Conservation (phyloP, 2,797 vertebrate species). For the Poeciliopsis infans region DNA sequence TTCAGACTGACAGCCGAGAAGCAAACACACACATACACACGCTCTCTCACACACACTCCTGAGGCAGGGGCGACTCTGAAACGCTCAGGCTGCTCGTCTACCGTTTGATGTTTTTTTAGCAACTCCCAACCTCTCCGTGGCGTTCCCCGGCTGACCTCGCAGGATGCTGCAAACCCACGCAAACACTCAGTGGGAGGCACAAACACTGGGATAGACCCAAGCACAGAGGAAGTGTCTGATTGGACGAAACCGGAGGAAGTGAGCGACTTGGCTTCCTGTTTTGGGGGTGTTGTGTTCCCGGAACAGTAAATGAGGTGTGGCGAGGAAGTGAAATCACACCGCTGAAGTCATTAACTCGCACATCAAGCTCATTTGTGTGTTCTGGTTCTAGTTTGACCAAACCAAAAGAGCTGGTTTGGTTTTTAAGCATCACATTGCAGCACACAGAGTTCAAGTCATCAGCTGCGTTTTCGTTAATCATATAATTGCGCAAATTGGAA, state of each 20-base stretch:
- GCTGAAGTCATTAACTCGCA: background rate
- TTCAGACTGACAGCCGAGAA: constrained; percentile 26
- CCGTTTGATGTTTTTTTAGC: constrained; percentile 68
- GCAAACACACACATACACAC: constrained; percentile 19
- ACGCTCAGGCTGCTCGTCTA: constrained; percentile 29
- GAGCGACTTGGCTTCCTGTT: constrained; percentile 56
- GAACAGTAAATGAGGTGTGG: constrained; percentile 10
- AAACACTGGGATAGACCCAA: background rate
- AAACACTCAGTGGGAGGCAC: background rate
- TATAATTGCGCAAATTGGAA: too few relatives aligned
- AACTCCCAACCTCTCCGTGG: constrained; percentile 13
- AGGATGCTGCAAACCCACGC: constrained; percentile 40
- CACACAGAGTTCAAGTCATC: background rate
- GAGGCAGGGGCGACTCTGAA: background rate
- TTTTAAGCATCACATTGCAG: background rate
- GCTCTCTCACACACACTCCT: constrained; percentile 22
- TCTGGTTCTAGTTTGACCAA: background rate
- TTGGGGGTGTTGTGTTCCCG: constrained; percentile 40
- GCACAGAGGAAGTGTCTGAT: constrained; percentile 54
- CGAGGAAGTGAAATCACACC: constrained; percentile 8
- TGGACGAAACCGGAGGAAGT: constrained; percentile 57
- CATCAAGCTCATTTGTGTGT: background rate
- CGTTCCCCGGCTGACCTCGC: constrained; percentile 41
- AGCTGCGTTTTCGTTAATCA: too few relatives aligned
- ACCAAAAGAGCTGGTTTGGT: background rate